phyloP scores from a whole-genome alignment of 1,140 invertebrate species.

The Trachelipus rathkii region DNA sequence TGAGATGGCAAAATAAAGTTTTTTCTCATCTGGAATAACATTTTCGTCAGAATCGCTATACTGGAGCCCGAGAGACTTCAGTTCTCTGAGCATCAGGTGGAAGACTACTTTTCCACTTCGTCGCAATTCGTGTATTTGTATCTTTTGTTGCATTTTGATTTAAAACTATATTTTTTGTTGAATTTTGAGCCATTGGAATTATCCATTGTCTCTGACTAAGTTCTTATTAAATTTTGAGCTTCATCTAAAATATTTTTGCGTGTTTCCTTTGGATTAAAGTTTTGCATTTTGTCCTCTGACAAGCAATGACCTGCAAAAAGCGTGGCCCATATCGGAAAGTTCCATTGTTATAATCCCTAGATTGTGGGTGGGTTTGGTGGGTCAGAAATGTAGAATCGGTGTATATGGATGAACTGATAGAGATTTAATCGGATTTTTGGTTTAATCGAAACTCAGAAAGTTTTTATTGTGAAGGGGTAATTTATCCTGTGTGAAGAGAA shows the following conservation, averaged over 20 bases:
- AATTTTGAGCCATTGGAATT: not conserved
- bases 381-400: not conserved
- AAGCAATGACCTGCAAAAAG: no score
- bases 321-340: no score
- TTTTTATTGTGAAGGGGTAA: not conserved
- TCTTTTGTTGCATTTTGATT: not conserved
- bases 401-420: not conserved
- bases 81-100: constrained; percentile 32
- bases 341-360: not conserved
- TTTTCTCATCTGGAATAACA: not conserved
- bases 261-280: constrained; percentile 22
- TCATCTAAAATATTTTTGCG: not conserved
- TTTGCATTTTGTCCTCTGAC: no score
- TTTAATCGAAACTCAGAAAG: not conserved
- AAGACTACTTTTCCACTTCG: constrained; percentile 32
- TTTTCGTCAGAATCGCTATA: not conserved
- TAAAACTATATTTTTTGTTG: not conserved
- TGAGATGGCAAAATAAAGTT: not conserved
- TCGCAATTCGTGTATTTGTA: constrained; percentile 12
- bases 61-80: not conserved
- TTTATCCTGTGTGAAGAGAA: not conserved
- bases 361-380: not conserved
- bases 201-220: not conserved
- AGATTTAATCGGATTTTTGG: not conserved
- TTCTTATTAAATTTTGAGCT: not conserved